Conservation (phyloP, 2,113 vertebrate genomes). For the Leiothrix lutea region DNA sequence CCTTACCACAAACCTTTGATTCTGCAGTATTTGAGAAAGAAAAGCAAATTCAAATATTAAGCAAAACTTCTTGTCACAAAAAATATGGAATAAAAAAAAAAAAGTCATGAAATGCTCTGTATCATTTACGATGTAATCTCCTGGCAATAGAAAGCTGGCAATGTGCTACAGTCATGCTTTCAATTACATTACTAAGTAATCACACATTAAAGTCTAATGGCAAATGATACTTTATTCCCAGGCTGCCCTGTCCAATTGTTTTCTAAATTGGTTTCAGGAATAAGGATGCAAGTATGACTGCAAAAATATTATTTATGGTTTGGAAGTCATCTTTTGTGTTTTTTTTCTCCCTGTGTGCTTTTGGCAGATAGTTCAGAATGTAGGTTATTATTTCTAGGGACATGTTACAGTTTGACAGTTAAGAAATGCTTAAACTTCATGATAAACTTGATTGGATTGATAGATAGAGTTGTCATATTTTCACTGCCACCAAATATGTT, state of each 20-base stretch:
- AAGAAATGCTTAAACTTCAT: constrained; percentile 34
- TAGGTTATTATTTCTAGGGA: constrained; percentile 27
- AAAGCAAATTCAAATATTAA: background rate
- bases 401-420: constrained; percentile 55
- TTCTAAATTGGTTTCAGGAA: constrained; percentile 70
- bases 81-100: constrained; percentile 16
- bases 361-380: constrained; percentile 34
- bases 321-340: constrained; percentile 40
- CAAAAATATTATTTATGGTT: constrained; percentile 68
- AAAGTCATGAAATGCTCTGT: constrained; percentile 22
- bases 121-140: constrained; percentile 64
- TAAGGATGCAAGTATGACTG: constrained; percentile 55
- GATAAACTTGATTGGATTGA: constrained; percentile 53
- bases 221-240: constrained; percentile 72
- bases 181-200: constrained; percentile 73
- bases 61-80: constrained; percentile 52
- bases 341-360: background rate
- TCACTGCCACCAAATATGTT: constrained; percentile 18
- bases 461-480: constrained; percentile 55
- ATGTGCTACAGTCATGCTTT: constrained; percentile 63
- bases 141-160: constrained; percentile 57
- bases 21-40: background rate
- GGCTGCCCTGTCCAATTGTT: constrained; percentile 61
- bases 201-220: constrained; percentile 67
- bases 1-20: background rate